phyloP scores from a whole-genome alignment of 2,113 vertebrate genomes.

The Crotalus viridis region DNA sequence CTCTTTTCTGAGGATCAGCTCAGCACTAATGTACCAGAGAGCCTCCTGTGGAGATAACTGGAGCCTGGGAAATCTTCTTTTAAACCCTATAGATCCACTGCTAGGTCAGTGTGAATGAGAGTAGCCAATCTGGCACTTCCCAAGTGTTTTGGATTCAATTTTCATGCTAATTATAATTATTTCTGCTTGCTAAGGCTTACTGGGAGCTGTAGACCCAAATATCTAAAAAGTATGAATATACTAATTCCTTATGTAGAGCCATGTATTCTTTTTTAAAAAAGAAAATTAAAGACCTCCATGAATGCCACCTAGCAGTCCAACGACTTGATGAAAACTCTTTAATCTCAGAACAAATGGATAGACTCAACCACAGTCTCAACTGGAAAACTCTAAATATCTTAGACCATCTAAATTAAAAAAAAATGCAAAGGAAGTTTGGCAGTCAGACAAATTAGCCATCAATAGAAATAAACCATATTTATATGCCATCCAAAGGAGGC shows the following conservation, averaged over 20 bases:
- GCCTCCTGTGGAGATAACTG: neutral
- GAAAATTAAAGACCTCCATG: neutral
- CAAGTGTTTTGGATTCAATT: neutral
- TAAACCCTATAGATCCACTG: neutral
- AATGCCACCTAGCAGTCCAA: neutral
- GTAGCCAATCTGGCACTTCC: neutral
- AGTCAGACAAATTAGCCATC: neutral
- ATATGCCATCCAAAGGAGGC: neutral
- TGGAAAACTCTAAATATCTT: neutral
- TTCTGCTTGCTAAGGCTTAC: neutral
- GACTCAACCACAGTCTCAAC: neutral
- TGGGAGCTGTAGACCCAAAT: neutral
- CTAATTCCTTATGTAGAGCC: neutral
- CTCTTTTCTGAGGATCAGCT: neutral
- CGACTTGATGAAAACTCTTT: neutral
- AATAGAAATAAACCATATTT: neutral
- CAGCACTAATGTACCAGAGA: neutral
- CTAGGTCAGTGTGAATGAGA: neutral
- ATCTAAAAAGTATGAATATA: neutral
- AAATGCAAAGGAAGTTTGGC: neutral
- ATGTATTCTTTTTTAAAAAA: neutral
- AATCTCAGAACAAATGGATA: neutral
- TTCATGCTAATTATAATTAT: neutral
- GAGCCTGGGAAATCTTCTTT: neutral
- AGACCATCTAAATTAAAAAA: neutral